phyloP scores from a whole-genome alignment of 2,797 vertebrate genomes.

The Poecilia picta region DNA sequence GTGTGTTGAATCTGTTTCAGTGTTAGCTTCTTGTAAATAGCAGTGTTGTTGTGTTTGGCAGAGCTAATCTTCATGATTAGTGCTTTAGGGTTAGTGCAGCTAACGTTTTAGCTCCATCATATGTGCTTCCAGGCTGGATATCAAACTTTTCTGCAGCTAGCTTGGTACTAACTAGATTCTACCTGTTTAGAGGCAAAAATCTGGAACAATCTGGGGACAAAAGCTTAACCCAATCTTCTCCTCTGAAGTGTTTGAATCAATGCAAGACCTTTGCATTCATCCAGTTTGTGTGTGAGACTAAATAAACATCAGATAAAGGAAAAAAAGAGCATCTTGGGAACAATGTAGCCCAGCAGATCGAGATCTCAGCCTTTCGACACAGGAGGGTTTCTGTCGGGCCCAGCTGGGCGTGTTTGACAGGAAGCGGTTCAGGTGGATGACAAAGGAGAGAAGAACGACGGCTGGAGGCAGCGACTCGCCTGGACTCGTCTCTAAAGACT shows the following conservation, averaged over 20 bases:
- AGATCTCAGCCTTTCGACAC: conserved; percentile 3
- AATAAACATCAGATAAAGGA: neutral
- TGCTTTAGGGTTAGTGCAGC: no score
- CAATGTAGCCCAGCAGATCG: neutral
- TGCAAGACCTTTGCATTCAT: neutral
- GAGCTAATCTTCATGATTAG: no score
- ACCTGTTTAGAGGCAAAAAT: neutral
- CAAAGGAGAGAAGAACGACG: conserved; percentile 29
- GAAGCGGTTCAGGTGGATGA: conserved; percentile 19
- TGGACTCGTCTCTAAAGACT: conserved; percentile 25
- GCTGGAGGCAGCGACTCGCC: conserved; percentile 49
- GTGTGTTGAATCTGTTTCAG: no score
- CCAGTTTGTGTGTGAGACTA: neutral
- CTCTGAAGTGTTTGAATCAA: neutral
- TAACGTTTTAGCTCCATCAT: neutral
- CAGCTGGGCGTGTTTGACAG: conserved; percentile 19
- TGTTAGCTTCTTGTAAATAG: no score
- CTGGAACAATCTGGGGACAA: no score
- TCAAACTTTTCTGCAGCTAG: neutral
- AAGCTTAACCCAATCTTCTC: no score
- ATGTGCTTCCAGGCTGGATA: neutral
- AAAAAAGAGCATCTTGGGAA: neutral
- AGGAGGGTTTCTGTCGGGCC: no score
- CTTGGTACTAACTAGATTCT: neutral
- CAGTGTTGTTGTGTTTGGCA: no score